phyloP scores from a whole-genome alignment of 2,888 invertebrate species.

The Yponomeuta plumbellus region DNA sequence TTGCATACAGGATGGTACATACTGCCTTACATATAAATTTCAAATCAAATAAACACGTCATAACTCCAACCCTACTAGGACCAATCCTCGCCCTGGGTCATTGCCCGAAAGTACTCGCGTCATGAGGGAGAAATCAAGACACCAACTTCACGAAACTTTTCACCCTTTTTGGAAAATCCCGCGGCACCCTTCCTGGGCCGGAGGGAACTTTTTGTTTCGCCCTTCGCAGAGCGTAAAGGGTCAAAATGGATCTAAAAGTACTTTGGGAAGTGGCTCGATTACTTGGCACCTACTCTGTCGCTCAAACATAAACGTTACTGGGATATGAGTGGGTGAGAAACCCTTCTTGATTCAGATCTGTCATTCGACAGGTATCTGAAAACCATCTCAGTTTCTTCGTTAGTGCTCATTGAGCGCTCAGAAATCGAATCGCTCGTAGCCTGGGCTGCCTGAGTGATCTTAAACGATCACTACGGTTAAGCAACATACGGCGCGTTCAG shows the following conservation, averaged over 20 bases:
- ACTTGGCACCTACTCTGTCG: background rate
- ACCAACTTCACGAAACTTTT: background rate
- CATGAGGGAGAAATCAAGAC: background rate
- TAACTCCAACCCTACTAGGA: background rate
- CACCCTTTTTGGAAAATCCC: background rate
- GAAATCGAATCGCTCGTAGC: too few relatives aligned
- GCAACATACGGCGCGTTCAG: too few relatives aligned
- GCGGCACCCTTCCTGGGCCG: background rate
- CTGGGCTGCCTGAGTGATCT: too few relatives aligned
- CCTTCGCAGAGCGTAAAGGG: background rate
- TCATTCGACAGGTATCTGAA: too few relatives aligned
- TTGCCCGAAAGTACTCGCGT: background rate
- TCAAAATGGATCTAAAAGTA: slow-evolving; percentile 3
- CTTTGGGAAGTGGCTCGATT: background rate
- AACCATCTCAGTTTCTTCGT: too few relatives aligned
- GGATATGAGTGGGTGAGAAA: too few relatives aligned
- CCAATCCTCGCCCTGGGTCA: background rate
- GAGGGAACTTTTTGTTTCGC: background rate
- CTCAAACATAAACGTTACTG: background rate
- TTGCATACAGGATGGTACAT: too few relatives aligned
- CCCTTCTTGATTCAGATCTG: too few relatives aligned
- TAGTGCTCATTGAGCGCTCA: too few relatives aligned
- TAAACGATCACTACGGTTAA: too few relatives aligned
- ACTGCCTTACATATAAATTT: too few relatives aligned
- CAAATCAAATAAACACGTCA: too few relatives aligned